Base-by-base conservation (phyloP, 2,888 invertebrate species). In the Agrotis ipsilon region DNA sequence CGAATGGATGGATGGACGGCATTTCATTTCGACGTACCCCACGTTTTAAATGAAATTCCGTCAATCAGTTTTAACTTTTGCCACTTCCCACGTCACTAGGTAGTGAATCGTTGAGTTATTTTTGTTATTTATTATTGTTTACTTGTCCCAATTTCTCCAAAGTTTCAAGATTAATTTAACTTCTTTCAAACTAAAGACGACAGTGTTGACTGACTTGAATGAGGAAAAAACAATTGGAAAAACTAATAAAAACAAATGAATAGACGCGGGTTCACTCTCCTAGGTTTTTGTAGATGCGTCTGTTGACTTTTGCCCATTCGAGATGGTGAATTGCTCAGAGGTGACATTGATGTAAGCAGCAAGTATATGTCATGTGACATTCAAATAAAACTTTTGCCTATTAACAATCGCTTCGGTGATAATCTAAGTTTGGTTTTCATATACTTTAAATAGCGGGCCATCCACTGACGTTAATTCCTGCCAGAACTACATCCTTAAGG, bases 101-200 rank as follows among this genome's bases (percentile, higher is more conserved):
- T n/a, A 61, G 11, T 64, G 11, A 49, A 43, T 45, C 32, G 13
- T 75, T 49, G 59, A 79, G 71, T 70, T 66, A 80, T 85, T 83
- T 76, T 80, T 69, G 32, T 72, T 74, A 59, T 76, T 75, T 81
- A 78, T 84, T 81, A 78, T 85, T 84, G 82, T 83, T 80, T 78
- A 60, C 79, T 72, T 81, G 76, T 64, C 69, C 82, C 76, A 70
- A 73, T 83, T 82, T 77, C 75, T 60, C 27, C 46, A 73, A 84
- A 85, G 74, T 83, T 79, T 58, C 63, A 68, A 67, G 67, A 60
- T 80, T 73, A 61, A 75, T 72, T 81, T 70, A 57, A 60, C 54
- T 80, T 68, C 73, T 73, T 70, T 70, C 58, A 74, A 81, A 72
- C 72, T 60, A 65, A 70, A 71, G 67, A 72, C 70, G 61, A 55